A percentile compares a stretch with the other conserved stretches of the same genome.
phyloP scores from a whole-genome alignment of 2,113 vertebrate species.

The Myrmecophaga tridactyla region DNA sequence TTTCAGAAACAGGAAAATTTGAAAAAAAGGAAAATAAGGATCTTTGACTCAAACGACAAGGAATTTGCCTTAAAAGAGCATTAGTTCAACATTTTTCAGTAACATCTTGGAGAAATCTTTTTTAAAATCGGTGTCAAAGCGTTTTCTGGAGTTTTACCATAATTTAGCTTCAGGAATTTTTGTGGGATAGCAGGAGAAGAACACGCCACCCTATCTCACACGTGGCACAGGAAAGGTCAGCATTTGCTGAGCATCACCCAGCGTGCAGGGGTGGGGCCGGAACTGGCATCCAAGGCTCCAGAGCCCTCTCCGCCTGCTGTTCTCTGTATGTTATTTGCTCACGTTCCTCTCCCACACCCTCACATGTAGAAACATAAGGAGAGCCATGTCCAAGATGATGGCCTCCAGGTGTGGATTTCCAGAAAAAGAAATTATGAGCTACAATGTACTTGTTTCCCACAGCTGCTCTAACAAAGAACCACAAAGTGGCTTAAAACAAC shows the following conservation, averaged over 20 bases:
- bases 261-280: not conserved
- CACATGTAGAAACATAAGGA: not conserved
- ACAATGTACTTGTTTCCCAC: rapidly evolving
- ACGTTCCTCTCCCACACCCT: not conserved
- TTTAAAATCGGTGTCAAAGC: not conserved
- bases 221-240: not conserved
- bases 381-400: rapidly evolving
- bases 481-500: too few species aligned
- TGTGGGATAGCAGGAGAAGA: not conserved
- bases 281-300: not conserved
- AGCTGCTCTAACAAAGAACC: not conserved
- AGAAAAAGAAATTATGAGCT: not conserved
- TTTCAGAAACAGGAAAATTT: not conserved
- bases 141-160: not conserved
- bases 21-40: not conserved
- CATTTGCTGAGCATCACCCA: too few species aligned
- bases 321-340: rapidly evolving
- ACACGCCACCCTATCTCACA: rapidly evolving
- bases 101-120: not conserved
- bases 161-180: not conserved
- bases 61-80: not conserved
- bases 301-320: rapidly evolving
- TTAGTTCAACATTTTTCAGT: not conserved
- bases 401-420: not conserved
- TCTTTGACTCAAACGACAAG: not conserved